Base-by-base conservation (phyloP, 2,113 vertebrate genomes). In the Tyto alba region DNA sequence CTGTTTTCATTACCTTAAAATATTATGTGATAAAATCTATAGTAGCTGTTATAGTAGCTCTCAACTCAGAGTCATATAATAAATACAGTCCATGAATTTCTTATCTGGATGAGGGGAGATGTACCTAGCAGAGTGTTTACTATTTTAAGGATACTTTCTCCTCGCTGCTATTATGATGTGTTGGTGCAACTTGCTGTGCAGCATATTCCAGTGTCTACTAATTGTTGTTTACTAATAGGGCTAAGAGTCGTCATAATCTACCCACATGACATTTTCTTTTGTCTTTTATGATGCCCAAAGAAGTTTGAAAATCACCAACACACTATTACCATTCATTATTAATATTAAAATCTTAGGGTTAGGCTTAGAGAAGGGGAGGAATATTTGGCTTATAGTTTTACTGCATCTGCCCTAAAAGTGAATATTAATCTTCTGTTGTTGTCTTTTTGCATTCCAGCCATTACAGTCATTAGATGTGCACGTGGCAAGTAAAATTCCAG, bases 201-300 rank as follows among this genome's bases (percentile, higher is more conserved):
- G 50, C 93, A 95, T 92, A 92, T 90, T 95, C 68, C 55, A 59
- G 38, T 63, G 82, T 48, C 59, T 59, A 69, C 80, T 93, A 94
- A 92, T 78, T 93, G 76, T 71, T 95, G 57, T 91, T 95, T 92
- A 95, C 75, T 86, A 21, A 41, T 3, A 53, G 17, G n/a, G 55
- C 71, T 79, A 85, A 89, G 43, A 85, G 53, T 76, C 57, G 45
- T 56, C 63, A 41, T 53, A 56, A 50, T 63, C 73, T 89, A 84
- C 68, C 59, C 43, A 21, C 6, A 55, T n/a, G 75, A 29, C n/a
- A 86, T 96, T 95, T 94, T 86, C 17, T 88, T 97, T 73, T 92
- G 53, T 76, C 48, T 60, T 90, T 91, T 78, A 40, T 63, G 52
- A 50, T 83, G 41, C 32, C 48, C 63, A 80, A 72, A 85, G 38